Conservation (phyloP, 2,113 vertebrate genomes). For the Centropristis striata region DNA sequence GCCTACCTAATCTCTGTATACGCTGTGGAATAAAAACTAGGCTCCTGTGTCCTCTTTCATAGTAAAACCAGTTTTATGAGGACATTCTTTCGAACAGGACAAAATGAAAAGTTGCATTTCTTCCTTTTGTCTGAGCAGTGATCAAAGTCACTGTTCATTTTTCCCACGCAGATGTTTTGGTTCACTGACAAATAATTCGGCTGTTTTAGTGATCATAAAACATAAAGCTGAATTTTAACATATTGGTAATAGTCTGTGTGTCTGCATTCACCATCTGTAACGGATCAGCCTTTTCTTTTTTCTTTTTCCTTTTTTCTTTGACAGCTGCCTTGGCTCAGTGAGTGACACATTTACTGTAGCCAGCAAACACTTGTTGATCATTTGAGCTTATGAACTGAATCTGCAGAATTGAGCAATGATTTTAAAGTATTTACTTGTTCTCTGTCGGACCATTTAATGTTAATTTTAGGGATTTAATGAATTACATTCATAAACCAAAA, state of each 20-base stretch:
- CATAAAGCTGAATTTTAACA: background rate
- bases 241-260: conserved; percentile 13
- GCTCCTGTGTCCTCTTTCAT: background rate
- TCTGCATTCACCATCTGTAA: conserved; percentile 37
- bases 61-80: background rate
- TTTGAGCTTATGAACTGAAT: conserved; percentile 1
- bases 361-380: conserved; percentile 29
- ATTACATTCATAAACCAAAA: background rate
- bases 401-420: background rate
- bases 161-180: background rate
- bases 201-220: conserved; percentile 3
- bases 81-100: background rate
- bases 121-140: background rate
- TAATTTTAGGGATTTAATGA: background rate
- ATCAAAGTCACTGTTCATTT: background rate
- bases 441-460: background rate
- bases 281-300: conserved; percentile 1
- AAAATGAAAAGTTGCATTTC: background rate
- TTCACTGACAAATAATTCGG: background rate
- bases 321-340: conserved; percentile 12
- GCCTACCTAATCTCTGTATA: no score
- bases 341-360: conserved; percentile 17
- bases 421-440: background rate
- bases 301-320: conserved; percentile 4
- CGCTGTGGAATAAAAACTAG: background rate